Conservation (phyloP, 1,140 invertebrate genomes). For the Drosophila obscura region DNA sequence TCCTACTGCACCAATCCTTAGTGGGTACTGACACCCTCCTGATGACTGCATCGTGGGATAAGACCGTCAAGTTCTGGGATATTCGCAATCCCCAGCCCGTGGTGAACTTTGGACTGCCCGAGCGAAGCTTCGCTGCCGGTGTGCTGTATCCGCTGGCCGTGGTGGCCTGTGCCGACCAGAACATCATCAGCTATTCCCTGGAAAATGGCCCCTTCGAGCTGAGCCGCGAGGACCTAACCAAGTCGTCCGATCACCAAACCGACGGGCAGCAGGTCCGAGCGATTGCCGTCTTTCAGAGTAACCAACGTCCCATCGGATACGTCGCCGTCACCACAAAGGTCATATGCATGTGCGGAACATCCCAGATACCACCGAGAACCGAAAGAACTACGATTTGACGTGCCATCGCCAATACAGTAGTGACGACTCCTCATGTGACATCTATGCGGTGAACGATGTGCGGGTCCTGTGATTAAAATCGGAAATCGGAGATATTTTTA, state of each 20-base stretch:
- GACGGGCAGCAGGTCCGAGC: conserved; percentile 3
- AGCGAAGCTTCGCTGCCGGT: conserved; percentile 98
- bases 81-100: conserved; percentile 93
- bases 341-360: not conserved
- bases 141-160: conserved; percentile 98
- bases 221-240: too few relatives aligned
- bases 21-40: conserved; percentile 88
- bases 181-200: conserved; percentile 95
- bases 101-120: conserved; percentile 93
- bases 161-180: conserved; percentile 94
- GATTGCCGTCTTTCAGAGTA: not conserved
- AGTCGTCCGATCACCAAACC: too few relatives aligned
- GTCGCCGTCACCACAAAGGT: conserved; percentile 7
- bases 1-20: too few relatives aligned
- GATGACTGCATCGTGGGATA: conserved; percentile 99
- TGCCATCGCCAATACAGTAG: conserved; percentile 89
- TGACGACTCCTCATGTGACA: conserved; percentile 86
- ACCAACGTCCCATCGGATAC: not conserved
- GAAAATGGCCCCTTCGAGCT: conserved; percentile 91
- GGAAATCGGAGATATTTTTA: conserved; percentile 95
- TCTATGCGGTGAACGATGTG: conserved; percentile 95
- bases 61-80: conserved; percentile 99
- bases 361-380: not conserved
- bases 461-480: conserved; percentile 95
- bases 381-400: conserved; percentile 92